A percentile compares a stretch with the other conserved stretches of the same genome.
These are phyloP conservation scores for Tautogolabrus adspersus DNA, from an alignment of 2,113 vertebrate genomes.

Conservation along the genomic window DNA sequence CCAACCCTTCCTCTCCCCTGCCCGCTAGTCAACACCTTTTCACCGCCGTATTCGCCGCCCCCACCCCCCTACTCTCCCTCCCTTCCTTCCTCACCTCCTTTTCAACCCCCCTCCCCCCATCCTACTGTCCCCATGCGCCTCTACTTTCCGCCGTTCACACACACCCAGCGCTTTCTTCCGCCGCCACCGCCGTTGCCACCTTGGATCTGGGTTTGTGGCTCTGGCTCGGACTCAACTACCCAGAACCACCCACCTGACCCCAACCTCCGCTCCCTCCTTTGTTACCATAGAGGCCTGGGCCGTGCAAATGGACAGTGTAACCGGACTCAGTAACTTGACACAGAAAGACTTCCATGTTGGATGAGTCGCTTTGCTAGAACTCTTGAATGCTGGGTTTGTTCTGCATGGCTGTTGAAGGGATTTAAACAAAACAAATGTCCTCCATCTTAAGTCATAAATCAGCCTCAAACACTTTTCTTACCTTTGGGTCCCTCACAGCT, in stretches of 20 bases:
- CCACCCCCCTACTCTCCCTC: conserved; percentile 29
- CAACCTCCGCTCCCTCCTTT: conserved; percentile 48
- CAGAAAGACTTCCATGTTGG: conserved; percentile 55
- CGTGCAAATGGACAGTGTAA: conserved; percentile 54
- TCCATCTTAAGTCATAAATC: conserved; percentile 18
- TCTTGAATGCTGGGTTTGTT: conserved; percentile 52
- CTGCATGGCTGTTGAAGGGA: conserved; percentile 48
- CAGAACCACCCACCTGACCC: conserved; percentile 71
- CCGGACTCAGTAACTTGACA: conserved; percentile 40
- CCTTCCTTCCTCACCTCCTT: conserved; percentile 10
- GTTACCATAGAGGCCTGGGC: conserved; percentile 50
- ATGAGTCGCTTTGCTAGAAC: conserved; percentile 61
- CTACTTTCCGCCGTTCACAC: conserved; percentile 77
- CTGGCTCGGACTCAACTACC: conserved; percentile 73
- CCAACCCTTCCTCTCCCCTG: conserved; percentile 43
- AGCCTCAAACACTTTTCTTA: conserved; percentile 14
- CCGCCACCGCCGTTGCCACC: conserved; percentile 77
- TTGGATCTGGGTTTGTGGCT: conserved; percentile 72
- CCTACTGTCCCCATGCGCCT: conserved; percentile 69
- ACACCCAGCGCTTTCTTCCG: conserved; percentile 67
- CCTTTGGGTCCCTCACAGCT: conserved; percentile 41
- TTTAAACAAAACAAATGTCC: conserved; percentile 1
- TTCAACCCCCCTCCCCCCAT: background rate
- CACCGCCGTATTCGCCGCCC: conserved; percentile 80
- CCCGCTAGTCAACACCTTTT: conserved; percentile 69